Evolutionary conservation across 2,113 vertebrate species (phyloP).

Genomic region (Hystrix brachyura): DNA sequence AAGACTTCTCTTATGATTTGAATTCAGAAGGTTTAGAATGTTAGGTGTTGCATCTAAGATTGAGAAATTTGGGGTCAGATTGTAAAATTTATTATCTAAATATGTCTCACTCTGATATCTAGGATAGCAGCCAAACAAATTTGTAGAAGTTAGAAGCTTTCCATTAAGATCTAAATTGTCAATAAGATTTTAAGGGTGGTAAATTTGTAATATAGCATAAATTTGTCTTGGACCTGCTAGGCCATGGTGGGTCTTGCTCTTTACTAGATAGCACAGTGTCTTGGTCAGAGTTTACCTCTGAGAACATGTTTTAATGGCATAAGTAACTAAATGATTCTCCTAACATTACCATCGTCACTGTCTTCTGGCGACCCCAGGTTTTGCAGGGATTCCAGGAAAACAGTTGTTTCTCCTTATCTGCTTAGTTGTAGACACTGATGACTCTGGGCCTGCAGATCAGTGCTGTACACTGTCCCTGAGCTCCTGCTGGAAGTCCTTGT

Average conservation of each 20-base stretch:
- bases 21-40: conserved; percentile 28
- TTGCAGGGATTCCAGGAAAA: background rate
- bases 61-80: background rate
- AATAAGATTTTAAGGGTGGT: background rate
- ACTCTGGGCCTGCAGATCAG: background rate
- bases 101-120: background rate
- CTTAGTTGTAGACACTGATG: background rate
- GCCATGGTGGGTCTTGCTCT: background rate
- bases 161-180: background rate
- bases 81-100: background rate
- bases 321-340: background rate
- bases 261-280: background rate
- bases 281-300: background rate
- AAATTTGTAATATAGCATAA: background rate
- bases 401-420: background rate
- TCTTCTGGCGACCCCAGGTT: background rate
- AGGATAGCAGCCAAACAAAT: background rate
- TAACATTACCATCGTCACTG: background rate
- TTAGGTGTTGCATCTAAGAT: background rate
- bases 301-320: conserved; percentile 8
- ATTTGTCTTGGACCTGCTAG: background rate
- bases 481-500: background rate
- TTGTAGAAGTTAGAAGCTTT: background rate
- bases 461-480: background rate
- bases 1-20: background rate